A percentile compares a stretch with the other conserved stretches of the same genome.
Conservation (phyloP, 2,797 vertebrate genomes). For the Loriculus beryllinus region DNA sequence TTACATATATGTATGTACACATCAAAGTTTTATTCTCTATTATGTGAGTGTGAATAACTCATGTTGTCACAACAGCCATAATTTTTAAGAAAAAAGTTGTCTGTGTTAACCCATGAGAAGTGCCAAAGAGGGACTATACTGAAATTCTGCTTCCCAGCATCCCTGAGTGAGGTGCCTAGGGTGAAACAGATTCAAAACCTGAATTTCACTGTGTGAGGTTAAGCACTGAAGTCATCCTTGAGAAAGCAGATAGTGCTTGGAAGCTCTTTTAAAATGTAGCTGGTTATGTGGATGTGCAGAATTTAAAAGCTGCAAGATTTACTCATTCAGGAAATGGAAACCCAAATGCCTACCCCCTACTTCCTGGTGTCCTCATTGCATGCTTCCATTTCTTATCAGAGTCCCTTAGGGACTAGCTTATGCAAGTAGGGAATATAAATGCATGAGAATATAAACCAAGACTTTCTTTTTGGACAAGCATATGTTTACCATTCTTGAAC, state of each 20-base stretch:
- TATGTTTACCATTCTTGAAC: background rate
- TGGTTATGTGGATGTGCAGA: background rate
- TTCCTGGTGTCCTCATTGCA: background rate
- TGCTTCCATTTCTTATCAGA: background rate
- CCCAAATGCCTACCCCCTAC: background rate
- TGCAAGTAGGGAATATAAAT: background rate
- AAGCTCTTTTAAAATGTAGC: background rate
- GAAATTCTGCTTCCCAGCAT: background rate
- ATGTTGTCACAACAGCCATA: background rate
- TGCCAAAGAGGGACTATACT: background rate
- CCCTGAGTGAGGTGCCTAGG: background rate
- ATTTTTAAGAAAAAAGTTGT: background rate
- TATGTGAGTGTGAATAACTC: background rate
- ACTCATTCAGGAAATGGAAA: background rate
- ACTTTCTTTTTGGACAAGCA: background rate
- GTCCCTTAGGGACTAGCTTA: background rate
- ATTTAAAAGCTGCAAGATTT: background rate
- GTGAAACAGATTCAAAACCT: background rate
- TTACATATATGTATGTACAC: fast-evolving
- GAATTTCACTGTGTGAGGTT: background rate
- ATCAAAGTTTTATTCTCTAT: background rate
- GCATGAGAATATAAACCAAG: background rate
- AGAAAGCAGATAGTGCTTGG: background rate
- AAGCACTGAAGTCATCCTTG: background rate
- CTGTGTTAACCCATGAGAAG: background rate